Percentiles rank a stretch among this genome's conserved stretches.
Conservation (phyloP, 2,888 invertebrate species). For the Elgonia sp. region DNA sequence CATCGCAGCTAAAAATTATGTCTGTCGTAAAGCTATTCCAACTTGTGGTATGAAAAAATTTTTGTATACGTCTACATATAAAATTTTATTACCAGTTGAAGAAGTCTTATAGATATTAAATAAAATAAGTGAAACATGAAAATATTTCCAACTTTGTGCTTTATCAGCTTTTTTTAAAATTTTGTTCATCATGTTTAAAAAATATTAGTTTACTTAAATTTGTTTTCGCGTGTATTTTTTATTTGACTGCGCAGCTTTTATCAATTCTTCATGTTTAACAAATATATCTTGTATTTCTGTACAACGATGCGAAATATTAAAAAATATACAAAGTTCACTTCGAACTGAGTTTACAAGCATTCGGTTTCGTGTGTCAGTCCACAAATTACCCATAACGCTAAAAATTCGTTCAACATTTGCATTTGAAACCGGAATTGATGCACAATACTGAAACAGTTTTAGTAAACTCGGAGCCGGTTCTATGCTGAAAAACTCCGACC, state of each 20-base stretch:
- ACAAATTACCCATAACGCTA: slow-evolving; percentile 19
- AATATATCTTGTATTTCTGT: slow-evolving; percentile 7
- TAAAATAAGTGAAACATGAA: too few relatives aligned
- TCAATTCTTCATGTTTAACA: neutral
- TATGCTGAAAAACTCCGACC: slow-evolving; percentile 5
- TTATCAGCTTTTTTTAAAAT: too few relatives aligned
- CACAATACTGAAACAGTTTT: slow-evolving; percentile 29
- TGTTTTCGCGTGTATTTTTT: too few relatives aligned
- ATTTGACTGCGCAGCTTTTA: slow-evolving; percentile 12
- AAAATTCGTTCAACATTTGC: slow-evolving; percentile 43
- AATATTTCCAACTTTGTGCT: too few relatives aligned
- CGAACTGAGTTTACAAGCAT: slow-evolving; percentile 19
- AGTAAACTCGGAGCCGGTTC: slow-evolving; percentile 6
- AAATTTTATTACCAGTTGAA: too few relatives aligned
- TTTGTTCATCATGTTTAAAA: too few relatives aligned
- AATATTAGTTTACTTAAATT: too few relatives aligned
- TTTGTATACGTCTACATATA: too few relatives aligned
- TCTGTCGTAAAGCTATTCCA: too few relatives aligned
- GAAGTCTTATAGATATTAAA: too few relatives aligned
- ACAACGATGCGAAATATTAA: slow-evolving; percentile 3
- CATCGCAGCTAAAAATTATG: too few relatives aligned
- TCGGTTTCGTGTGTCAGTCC: slow-evolving; percentile 30
- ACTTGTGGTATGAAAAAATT: too few relatives aligned
- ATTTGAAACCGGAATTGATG: slow-evolving; percentile 50
- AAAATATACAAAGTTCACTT: slow-evolving; percentile 25